Conservation (phyloP, 37 sponge, comb jelly and placozoan species). For the Beroe forskalii region DNA sequence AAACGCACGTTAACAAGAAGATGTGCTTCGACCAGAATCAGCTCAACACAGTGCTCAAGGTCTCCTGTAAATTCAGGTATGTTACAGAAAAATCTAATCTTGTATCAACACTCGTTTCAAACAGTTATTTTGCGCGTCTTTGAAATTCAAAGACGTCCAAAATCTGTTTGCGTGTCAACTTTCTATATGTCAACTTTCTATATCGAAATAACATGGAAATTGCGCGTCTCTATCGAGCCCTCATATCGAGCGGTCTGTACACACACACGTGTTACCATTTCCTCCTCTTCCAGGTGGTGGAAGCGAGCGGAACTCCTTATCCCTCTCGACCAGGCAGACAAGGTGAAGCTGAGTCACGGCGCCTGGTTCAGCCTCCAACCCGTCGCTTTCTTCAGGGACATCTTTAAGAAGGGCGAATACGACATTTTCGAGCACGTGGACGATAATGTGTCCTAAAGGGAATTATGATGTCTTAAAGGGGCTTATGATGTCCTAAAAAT, state of each 20-base stretch:
- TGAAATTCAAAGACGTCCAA: too few relatives aligned
- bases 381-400: background rate
- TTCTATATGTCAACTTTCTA: too few relatives aligned
- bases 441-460: conserved; percentile 11
- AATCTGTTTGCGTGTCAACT: too few relatives aligned
- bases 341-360: background rate
- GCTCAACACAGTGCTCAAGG: conserved; percentile 33
- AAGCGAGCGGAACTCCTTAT: conserved; percentile 28
- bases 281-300: too few relatives aligned
- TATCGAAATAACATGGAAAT: too few relatives aligned
- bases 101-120: too few relatives aligned
- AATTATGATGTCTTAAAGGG: too few relatives aligned
- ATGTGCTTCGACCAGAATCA: conserved; percentile 31
- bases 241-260: too few relatives aligned
- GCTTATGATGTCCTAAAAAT: too few relatives aligned
- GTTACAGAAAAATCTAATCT: background rate
- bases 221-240: too few relatives aligned
- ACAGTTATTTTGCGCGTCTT: too few relatives aligned
- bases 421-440: background rate
- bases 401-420: conserved; percentile 52
- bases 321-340: conserved; percentile 57
- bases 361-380: conserved; percentile 55
- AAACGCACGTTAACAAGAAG: conserved; percentile 7
- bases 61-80: conserved; percentile 32
- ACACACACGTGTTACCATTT: too few relatives aligned